Evolutionary conservation across 2,113 vertebrate genomes (phyloP), one percentile per base, ranked within the genome.

Genomic region (Nematolebias whitei): DNA sequence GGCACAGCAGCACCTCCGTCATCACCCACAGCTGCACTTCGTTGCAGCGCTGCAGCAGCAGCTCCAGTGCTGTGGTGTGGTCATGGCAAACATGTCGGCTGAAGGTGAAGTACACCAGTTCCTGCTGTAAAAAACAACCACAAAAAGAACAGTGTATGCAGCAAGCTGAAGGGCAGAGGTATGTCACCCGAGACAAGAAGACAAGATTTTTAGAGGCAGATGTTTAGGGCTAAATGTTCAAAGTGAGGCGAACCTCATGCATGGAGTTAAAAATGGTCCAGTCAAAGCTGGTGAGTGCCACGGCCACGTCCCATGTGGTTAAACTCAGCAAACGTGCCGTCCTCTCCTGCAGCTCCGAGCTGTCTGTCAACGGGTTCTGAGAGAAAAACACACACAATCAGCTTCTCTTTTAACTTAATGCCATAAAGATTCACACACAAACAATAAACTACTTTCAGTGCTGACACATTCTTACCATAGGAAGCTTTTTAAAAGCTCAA

Each of bases 21-120:
- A 95, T 95, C 35, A 99, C 96, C 97, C 97, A 99, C 48, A 97
- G 93, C 87, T 99, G 97, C 54, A 98, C 95, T 29, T 99, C 96
- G 0, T 98, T 96, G 83, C 95, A 98, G 49, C 96, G 94, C 84
- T 98, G 96, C 69, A 99, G 94, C 70, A 98, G 86, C 65, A 96
- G 92, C 85, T 95, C 97, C 56, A 99, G 92, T 53, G 95, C 94
- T 76, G 85, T 90, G 0, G 95, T 96, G 87, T 95, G 94, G 84
- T 90, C 90, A 8, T 92, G 87, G 47, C 85, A 91, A 0, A 93
- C 90, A 58, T 96, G 94, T 74, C 95, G 95, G 87, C 94, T 95
- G 92, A 98, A 96, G 0, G 94, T 98, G 92, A 98, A 98, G 85
- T 96, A 96, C 78, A 99, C 94, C 74, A 98, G 91, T 76, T 99